Conservation (phyloP, 2,113 vertebrate species). For the Paradoxurus hermaphroditus region DNA sequence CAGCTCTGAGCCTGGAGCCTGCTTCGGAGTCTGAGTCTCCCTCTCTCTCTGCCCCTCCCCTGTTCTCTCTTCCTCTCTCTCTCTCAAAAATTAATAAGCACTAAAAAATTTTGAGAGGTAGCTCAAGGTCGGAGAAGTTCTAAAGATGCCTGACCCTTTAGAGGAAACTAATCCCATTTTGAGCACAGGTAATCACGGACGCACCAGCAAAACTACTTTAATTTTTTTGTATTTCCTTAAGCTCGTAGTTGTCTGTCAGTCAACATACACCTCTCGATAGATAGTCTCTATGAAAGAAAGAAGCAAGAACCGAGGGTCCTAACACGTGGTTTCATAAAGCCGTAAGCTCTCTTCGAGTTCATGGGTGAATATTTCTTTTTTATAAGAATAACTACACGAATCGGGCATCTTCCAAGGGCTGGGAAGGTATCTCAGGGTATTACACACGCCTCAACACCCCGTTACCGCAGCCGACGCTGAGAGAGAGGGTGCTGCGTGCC, state of each 20-base stretch:
- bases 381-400: accelerated
- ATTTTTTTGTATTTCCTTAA: neutral
- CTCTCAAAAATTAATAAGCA: too few relatives aligned
- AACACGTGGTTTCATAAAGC: neutral
- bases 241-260: neutral
- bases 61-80: too few relatives aligned
- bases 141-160: neutral
- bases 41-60: too few relatives aligned
- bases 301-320: neutral
- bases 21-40: too few relatives aligned
- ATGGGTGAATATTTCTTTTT: neutral
- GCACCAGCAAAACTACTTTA: neutral
- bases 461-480: accelerated
- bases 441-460: accelerated
- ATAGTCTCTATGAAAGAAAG: neutral
- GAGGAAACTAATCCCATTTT: neutral
- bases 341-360: accelerated
- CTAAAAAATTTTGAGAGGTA: neutral
- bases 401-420: too few relatives aligned
- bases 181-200: neutral
- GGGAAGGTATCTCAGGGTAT: accelerated
- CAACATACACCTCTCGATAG: neutral
- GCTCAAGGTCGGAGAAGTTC: neutral
- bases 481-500: accelerated
- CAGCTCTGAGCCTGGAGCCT: too few relatives aligned